A percentile compares a stretch with the other conserved stretches of the same genome.
phyloP scores from a whole-genome alignment of 2,888 invertebrate genomes.

The Synanthedon vespiformis region DNA sequence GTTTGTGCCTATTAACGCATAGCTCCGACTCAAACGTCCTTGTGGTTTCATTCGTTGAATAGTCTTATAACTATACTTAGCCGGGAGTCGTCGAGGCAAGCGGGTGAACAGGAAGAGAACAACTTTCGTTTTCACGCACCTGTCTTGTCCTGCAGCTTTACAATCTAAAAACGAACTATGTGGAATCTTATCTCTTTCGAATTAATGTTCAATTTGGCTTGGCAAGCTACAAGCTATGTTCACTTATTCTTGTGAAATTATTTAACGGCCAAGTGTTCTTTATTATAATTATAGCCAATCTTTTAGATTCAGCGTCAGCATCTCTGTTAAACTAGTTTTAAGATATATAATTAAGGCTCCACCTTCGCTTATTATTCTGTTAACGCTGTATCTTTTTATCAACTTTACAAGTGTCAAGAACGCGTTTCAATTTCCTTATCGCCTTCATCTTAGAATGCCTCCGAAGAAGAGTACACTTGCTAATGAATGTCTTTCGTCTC shows the following conservation, averaged over 20 bases:
- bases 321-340: too few species aligned
- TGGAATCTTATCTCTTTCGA: constrained; percentile 12
- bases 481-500: too few species aligned
- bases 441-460: neutral
- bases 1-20: constrained; percentile 8
- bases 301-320: too few species aligned
- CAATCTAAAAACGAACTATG: constrained; percentile 21
- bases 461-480: too few species aligned
- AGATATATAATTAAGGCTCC: too few species aligned
- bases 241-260: too few species aligned
- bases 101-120: constrained; percentile 66
- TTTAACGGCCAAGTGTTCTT: too few species aligned
- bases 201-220: neutral
- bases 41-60: constrained; percentile 23
- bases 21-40: constrained; percentile 15
- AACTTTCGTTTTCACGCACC: constrained; percentile 69
- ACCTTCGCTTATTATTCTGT: too few species aligned
- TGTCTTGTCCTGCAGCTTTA: constrained; percentile 55
- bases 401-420: neutral
- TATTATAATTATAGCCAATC: too few species aligned
- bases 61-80: constrained; percentile 22
- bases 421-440: neutral
- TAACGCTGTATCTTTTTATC: neutral
- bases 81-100: constrained; percentile 44
- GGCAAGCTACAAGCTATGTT: too few species aligned